A percentile compares a stretch with the other conserved stretches of the same genome.
Conservation (phyloP, 2,888 invertebrate species). For the Eupithecia exiguata region DNA sequence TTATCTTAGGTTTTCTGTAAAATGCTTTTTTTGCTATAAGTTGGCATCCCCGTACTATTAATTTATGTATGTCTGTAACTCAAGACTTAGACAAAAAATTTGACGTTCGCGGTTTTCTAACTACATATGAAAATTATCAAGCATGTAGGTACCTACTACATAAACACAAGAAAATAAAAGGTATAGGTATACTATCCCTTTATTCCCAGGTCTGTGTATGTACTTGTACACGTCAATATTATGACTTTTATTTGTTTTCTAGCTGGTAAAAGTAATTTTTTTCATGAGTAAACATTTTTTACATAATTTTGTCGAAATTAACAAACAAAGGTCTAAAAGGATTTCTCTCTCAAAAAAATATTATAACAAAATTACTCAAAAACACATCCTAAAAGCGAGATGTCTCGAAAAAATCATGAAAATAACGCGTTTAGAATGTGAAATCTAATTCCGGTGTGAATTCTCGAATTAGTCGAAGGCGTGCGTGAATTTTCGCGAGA, state of each 20-base stretch:
- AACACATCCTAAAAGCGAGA: background rate
- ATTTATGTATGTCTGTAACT: too few relatives aligned
- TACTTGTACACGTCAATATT: background rate
- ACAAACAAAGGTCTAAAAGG: background rate
- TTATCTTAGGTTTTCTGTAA: background rate
- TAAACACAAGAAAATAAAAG: too few relatives aligned
- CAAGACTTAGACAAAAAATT: too few relatives aligned
- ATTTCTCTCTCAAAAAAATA: background rate
- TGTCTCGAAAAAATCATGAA: slow-evolving; percentile 8
- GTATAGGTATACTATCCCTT: too few relatives aligned
- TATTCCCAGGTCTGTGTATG: too few relatives aligned
- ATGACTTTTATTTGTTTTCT: background rate
- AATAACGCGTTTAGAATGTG: slow-evolving; percentile 21
- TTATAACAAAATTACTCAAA: background rate
- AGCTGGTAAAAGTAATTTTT: background rate
- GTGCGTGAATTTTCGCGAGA: slow-evolving; percentile 27
- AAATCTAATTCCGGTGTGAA: slow-evolving; percentile 32
- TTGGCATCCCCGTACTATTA: background rate
- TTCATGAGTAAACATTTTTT: background rate
- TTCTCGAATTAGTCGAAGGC: slow-evolving; percentile 30
- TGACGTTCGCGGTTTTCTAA: too few relatives aligned
- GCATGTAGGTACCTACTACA: too few relatives aligned
- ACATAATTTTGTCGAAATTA: background rate
- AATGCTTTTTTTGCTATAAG: background rate
- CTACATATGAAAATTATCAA: too few relatives aligned